Base-by-base conservation (phyloP, 2,113 vertebrate species). In the Pholis gunnellus region DNA sequence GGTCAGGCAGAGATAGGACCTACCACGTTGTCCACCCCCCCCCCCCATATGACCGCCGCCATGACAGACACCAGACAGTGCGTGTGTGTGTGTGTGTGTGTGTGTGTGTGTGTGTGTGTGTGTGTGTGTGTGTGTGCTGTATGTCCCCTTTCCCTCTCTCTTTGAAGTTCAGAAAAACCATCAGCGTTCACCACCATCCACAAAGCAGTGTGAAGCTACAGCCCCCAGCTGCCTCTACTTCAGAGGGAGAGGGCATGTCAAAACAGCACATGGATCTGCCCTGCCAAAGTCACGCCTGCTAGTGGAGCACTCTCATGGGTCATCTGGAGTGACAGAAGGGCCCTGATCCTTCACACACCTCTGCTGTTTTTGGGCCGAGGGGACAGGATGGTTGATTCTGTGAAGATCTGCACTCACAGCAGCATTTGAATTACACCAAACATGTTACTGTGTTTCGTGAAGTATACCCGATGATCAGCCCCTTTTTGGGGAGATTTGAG, bases 191-290 rank as follows among this genome's bases (percentile, higher is more conserved):
- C 64, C 57, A 29, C 50, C 36, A 64, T 78, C 75, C 71, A 75
- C 72, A 70, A 66, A 82, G 79, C 27, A 18, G 81, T 61, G 88
- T 85, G 82, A 88, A 81, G 84, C 77, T 87, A 88, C 83, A 80
- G 63, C 79, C 72, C 25, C 63, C 91, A 93, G 91, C 88, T 92
- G 86, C 77, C 83, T 84, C 72, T 76, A 79, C 87, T 89, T 92
- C 67, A 80, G 69, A 84, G 77, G 46, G 42, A 77, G 59, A 50
- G 71, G 67, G 54, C 78, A 70, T 86, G 82, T 89, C 86, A 88
- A 87, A 89, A 86, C 80, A 88, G 86, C 75, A 70, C 79, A 88
- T 69, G 70, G 70, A 78, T 75, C 46, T 81, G 68, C 54, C 70
- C 75, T 40, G 72, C 56, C 69, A 72, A 46, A 85, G 72, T 84